Conservation (phyloP, 2,797 vertebrate species). For the Caiman crocodilus region DNA sequence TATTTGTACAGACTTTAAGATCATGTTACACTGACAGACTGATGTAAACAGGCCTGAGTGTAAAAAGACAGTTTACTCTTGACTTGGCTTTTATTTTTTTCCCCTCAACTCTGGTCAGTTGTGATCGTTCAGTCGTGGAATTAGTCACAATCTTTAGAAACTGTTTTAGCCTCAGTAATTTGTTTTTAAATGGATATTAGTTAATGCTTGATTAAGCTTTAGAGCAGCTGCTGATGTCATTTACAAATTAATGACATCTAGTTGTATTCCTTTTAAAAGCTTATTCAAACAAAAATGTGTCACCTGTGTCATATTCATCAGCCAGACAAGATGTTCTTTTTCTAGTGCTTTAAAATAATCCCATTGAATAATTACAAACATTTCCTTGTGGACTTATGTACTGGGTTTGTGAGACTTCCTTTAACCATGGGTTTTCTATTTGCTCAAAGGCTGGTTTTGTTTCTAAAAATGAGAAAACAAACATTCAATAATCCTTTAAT, state of each 20-base stretch:
- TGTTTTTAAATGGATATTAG: background rate
- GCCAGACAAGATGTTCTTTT: background rate
- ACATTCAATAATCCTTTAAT: background rate
- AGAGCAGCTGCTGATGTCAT: background rate
- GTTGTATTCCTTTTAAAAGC: background rate
- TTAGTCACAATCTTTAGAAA: background rate
- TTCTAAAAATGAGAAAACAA: background rate
- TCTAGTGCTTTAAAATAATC: background rate
- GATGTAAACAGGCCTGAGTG: background rate
- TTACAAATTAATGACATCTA: background rate
- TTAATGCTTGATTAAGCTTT: background rate
- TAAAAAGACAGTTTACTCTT: background rate
- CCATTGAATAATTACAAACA: background rate
- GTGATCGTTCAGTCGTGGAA: background rate
- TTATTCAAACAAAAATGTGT: background rate
- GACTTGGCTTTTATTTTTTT: background rate
- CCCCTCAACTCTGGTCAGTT: background rate
- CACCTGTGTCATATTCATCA: background rate
- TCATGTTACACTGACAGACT: background rate
- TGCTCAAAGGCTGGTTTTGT: background rate
- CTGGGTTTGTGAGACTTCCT: background rate
- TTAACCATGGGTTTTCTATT: background rate
- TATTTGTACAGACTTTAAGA: background rate
- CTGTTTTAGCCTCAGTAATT: background rate
- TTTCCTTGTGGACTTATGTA: background rate